phyloP scores from a whole-genome alignment of 1,140 invertebrate species.

The Phymastichus coffea region DNA sequence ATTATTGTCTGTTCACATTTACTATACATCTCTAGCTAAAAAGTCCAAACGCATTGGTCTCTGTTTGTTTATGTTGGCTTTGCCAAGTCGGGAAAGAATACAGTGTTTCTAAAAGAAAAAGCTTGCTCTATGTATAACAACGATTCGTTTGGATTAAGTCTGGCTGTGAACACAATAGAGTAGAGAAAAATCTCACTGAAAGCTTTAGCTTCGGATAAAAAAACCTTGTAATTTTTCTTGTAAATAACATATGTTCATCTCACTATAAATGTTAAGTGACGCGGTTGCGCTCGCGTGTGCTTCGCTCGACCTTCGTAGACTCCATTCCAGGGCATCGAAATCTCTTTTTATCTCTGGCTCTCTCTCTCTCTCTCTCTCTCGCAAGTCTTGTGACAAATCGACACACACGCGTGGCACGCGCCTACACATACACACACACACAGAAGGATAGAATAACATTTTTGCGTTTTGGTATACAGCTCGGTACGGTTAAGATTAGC shows the following conservation, averaged over 20 bases:
- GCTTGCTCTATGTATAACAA: too few species aligned
- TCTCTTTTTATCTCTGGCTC: too few species aligned
- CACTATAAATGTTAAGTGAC: background rate
- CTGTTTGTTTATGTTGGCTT: background rate
- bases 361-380: too few species aligned
- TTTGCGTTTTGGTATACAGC: slow-evolving; percentile 26
- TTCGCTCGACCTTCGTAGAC: background rate
- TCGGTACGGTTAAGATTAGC: slow-evolving; percentile 4
- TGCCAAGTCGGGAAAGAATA: background rate
- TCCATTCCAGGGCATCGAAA: slow-evolving; percentile 13
- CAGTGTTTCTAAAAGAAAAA: background rate
- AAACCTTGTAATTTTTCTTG: background rate
- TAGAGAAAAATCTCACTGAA: slow-evolving; percentile 23
- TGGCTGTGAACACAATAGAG: slow-evolving; percentile 27
- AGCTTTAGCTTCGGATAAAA: too few species aligned
- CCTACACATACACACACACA: too few species aligned
- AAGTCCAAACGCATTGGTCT: background rate
- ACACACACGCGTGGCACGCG: background rate
- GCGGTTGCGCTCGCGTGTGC: background rate
- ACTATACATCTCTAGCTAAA: slow-evolving; percentile 32
- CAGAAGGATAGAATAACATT: too few species aligned
- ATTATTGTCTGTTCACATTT: slow-evolving; percentile 57
- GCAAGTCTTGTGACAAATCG: background rate
- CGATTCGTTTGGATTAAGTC: background rate
- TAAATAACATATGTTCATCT: background rate